Base-by-base conservation (phyloP, 2,797 vertebrate genomes). In the Xyrichtys novacula region DNA sequence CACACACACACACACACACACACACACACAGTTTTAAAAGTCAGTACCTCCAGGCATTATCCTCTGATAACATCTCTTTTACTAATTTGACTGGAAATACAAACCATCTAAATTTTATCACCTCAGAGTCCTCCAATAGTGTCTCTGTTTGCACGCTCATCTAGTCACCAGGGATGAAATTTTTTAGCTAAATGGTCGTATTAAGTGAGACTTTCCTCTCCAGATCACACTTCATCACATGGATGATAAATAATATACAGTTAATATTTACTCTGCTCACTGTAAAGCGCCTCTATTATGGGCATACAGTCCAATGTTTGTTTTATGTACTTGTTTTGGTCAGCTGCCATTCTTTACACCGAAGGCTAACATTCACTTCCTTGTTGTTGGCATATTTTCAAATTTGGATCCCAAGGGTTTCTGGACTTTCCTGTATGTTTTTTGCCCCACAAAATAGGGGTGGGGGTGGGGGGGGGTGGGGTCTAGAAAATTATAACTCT, bases 311-410 rank as follows among this genome's bases (percentile, higher is more conserved):
- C 15, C 20, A 78, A 86, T 92, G 88, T 92, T 92, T 93, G 89
- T 92, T 90, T 91, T 85, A 76, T 90, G 81, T 91, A 90, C 88
- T 92, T 91, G 83, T 89, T 84, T 93, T 92, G 91, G 91, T 93
- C 73, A 86, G 83, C 85, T 93, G 91, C 90, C 91, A 90, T 93
- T 93, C 88, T 92, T 92, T 93, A 80, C 90, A 91, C 88, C 81
- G 68, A 78, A 80, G 78, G 63, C 79, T 83, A 91, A 91, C 91
- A 92, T 90, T 91, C 81, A 91, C 91, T 93, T 95, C 92, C 93
- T 93, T 91, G 87, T 91, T 93, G 82, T 92, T 93, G 92, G 92
- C 91, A 57, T 68, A 17, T 57, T 74, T 83, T 90, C 91, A 93
- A 91, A 78, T 83, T 81, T 47, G 50, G 55, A 87, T 92, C 90